Conservation (phyloP, 2,797 vertebrate genomes). For the Odontamblyopus lacepedii region DNA sequence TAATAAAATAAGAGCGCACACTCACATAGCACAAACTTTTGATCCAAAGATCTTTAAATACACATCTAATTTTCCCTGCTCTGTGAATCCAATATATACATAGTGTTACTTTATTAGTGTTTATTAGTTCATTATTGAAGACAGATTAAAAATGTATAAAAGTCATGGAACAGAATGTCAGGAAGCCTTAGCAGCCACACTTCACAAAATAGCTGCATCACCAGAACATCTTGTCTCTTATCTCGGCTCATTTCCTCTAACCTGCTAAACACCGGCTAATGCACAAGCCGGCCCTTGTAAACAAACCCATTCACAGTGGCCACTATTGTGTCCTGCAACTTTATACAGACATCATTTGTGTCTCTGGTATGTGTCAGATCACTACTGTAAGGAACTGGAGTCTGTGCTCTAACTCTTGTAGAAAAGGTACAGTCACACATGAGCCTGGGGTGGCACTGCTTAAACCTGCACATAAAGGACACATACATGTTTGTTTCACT, state of each 20-base stretch:
- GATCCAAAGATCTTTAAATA: too few relatives aligned
- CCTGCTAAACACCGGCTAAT: conserved; percentile 12
- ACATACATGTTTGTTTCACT: too few relatives aligned
- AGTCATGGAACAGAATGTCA: too few relatives aligned
- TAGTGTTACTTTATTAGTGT: background rate
- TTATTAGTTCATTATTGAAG: background rate
- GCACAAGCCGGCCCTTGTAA: background rate
- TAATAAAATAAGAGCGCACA: too few relatives aligned
- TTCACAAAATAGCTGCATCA: background rate
- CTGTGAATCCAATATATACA: background rate
- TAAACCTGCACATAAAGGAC: too few relatives aligned
- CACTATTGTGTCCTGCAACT: background rate
- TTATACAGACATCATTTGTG: background rate
- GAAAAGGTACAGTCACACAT: too few relatives aligned
- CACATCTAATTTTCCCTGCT: background rate
- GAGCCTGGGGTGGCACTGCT: too few relatives aligned
- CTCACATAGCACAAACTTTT: too few relatives aligned
- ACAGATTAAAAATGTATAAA: background rate
- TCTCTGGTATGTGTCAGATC: background rate
- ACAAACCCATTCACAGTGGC: background rate
- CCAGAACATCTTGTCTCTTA: conserved; percentile 4
- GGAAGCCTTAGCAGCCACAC: too few relatives aligned
- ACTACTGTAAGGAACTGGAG: too few relatives aligned
- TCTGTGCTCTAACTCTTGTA: too few relatives aligned
- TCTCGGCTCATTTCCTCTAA: background rate